phyloP scores from a whole-genome alignment of 2,888 invertebrate species.

The Drosophila borborema region DNA sequence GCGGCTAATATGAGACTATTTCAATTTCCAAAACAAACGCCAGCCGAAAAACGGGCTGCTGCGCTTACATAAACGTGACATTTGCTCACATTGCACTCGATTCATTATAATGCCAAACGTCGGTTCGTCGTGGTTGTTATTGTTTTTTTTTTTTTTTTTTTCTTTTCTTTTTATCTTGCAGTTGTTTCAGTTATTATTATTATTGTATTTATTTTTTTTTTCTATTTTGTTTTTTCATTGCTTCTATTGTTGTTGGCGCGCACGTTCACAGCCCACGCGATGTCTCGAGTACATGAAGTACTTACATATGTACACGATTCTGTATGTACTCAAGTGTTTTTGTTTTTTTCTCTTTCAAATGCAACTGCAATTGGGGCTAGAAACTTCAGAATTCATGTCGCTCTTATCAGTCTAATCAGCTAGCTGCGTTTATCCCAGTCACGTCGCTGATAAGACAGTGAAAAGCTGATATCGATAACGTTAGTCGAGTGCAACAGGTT shows the following conservation, averaged over 20 bases:
- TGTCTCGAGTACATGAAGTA: conserved; percentile 9
- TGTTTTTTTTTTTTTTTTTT: background rate
- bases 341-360: background rate
- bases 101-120: conserved; percentile 28
- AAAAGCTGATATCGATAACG: background rate
- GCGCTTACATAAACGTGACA: conserved; percentile 69
- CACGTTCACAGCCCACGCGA: conserved; percentile 51
- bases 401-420: conserved; percentile 39
- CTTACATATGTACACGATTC: background rate
- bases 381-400: background rate
- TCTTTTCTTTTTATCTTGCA: conserved; percentile 9
- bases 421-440: conserved; percentile 31
- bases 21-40: conserved; percentile 24
- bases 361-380: conserved; percentile 22
- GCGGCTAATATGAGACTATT: conserved; percentile 39
- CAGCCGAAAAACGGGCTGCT: conserved; percentile 28
- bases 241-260: conserved; percentile 17
- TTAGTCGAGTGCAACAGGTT: conserved; percentile 41
- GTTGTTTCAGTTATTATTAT: conserved; percentile 30
- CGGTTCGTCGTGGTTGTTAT: background rate
- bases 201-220: conserved; percentile 8
- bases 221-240: conserved; percentile 11
- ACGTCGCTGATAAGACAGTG: conserved; percentile 31
- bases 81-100: conserved; percentile 53
- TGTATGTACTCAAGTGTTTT: conserved; percentile 1